These are phyloP conservation scores for Macroteleia sp. DNA, from an alignment of 2,888 invertebrate species.

Conservation along the genomic window DNA sequence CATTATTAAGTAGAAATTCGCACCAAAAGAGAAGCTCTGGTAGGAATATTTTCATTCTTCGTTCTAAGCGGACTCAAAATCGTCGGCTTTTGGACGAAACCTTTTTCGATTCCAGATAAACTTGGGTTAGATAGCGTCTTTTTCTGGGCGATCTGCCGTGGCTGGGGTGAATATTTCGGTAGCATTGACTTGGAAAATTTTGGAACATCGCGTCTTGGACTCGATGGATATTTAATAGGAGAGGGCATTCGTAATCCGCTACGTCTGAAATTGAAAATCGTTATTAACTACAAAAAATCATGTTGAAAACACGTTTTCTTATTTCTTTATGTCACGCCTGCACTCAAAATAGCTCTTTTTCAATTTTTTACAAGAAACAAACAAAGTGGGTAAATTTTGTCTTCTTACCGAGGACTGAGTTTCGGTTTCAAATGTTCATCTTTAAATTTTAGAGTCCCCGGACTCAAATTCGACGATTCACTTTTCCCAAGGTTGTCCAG, in stretches of 20 bases:
- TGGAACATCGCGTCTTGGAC: conserved; percentile 10
- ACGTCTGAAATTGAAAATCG: conserved; percentile 17
- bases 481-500: background rate
- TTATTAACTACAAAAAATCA: conserved; percentile 37
- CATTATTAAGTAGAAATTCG: too few species aligned
- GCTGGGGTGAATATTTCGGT: conserved; percentile 45
- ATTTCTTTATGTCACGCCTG: background rate
- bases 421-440: conserved; percentile 13
- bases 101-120: background rate
- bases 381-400: too few species aligned
- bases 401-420: conserved; percentile 39
- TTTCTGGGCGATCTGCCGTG: background rate
- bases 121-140: conserved; percentile 13
- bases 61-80: conserved; percentile 74
- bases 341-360: too few species aligned
- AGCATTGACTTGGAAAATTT: conserved; percentile 27
- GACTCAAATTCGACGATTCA: background rate
- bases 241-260: conserved; percentile 30
- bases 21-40: conserved; percentile 74
- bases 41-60: conserved; percentile 68
- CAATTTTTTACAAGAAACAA: background rate
- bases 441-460: background rate
- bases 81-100: background rate
- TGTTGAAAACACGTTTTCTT: conserved; percentile 14
- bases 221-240: conserved; percentile 40